A percentile compares a stretch with the other conserved stretches of the same genome.
These are phyloP conservation scores for Sicus ferrugineus DNA, from an alignment of 2,888 invertebrate species.

Conservation along the genomic window DNA sequence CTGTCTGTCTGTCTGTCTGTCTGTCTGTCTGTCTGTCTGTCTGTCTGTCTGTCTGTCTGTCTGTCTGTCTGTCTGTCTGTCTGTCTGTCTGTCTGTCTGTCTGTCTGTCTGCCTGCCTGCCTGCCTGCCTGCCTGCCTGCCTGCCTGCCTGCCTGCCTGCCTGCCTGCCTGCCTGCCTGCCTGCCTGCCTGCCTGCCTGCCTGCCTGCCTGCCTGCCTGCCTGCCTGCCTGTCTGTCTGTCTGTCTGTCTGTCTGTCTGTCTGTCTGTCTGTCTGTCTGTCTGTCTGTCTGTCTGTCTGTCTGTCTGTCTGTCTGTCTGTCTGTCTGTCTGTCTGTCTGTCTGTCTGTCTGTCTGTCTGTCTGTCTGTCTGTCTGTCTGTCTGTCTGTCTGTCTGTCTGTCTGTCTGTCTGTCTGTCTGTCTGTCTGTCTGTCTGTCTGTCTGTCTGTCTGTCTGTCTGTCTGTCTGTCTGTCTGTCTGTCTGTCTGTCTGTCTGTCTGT, in stretches of 20 bases:
- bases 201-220: slow-evolving; percentile 17
- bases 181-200: slow-evolving; percentile 17
- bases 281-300: slow-evolving; percentile 17
- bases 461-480: slow-evolving; percentile 17
- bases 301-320: slow-evolving; percentile 17
- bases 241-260: slow-evolving; percentile 17
- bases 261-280: slow-evolving; percentile 17
- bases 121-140: slow-evolving; percentile 17
- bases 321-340: slow-evolving; percentile 17
- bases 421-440: slow-evolving; percentile 17
- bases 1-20: slow-evolving; percentile 17
- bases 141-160: slow-evolving; percentile 17
- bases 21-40: slow-evolving; percentile 17
- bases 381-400: slow-evolving; percentile 17
- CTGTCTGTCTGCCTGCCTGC: no score
- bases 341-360: slow-evolving; percentile 17
- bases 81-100: slow-evolving; percentile 17
- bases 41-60: slow-evolving; percentile 17
- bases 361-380: slow-evolving; percentile 17
- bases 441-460: slow-evolving; percentile 17
- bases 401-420: slow-evolving; percentile 17
- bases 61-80: slow-evolving; percentile 17
- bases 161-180: slow-evolving; percentile 17
- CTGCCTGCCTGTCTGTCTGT: no score
- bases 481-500: slow-evolving; percentile 17